These are phyloP conservation scores for Machimus rusticus DNA, from an alignment of 2,888 invertebrate species.

Conservation along the genomic window DNA sequence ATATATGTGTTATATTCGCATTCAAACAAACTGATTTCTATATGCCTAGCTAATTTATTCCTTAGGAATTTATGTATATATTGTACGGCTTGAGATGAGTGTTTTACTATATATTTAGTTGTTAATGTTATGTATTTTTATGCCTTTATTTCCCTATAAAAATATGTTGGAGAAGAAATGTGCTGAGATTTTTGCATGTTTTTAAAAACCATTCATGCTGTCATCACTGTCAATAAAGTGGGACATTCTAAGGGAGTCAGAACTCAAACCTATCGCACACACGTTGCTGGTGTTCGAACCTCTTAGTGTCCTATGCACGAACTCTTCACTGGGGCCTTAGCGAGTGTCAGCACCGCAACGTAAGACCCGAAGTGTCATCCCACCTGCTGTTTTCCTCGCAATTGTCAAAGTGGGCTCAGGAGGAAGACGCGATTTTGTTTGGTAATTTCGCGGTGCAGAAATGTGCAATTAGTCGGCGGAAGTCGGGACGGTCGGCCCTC, in stretches of 20 bases:
- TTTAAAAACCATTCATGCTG: no score
- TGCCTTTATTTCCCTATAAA: no score
- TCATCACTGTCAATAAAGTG: not conserved
- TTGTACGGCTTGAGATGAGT: no score
- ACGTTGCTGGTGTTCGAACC: not conserved
- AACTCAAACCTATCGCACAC: no score
- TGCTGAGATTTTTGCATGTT: no score
- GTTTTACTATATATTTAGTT: no score
- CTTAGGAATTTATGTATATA: no score
- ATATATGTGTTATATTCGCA: no score
- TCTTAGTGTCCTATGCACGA: not conserved
- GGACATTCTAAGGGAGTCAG: not conserved
- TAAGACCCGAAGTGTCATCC: not conserved
- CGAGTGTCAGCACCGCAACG: not conserved
- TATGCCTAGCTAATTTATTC: no score
- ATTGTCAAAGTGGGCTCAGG: constrained; percentile 2
- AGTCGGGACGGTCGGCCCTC: not conserved
- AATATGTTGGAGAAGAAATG: no score
- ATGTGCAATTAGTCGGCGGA: not conserved
- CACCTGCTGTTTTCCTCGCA: not conserved
- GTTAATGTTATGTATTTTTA: no score
- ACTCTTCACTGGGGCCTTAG: not conserved
- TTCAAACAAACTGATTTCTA: no score
- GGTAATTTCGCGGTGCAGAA: not conserved
- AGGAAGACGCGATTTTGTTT: not conserved